phyloP scores from a whole-genome alignment of 2,797 vertebrate species.

The Jordanella pulchra region DNA sequence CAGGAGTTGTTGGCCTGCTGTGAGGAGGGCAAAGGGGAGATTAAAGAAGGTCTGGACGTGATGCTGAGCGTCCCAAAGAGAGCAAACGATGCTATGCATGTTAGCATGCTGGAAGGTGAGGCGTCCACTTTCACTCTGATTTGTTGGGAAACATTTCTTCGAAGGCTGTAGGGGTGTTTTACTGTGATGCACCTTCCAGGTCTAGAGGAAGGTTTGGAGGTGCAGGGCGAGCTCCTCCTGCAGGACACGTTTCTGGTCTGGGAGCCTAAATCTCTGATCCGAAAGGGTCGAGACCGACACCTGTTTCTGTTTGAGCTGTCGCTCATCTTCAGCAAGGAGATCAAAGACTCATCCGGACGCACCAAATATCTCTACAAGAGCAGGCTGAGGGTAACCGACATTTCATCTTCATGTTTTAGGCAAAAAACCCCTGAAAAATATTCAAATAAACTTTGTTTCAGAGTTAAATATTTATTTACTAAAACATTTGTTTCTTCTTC shows the following conservation, averaged over 20 bases:
- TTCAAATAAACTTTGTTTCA: background rate
- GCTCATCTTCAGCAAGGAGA: conserved; percentile 98
- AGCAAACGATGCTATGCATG: conserved; percentile 98
- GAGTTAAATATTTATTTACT: too few relatives aligned
- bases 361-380: conserved; percentile 98
- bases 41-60: conserved; percentile 96
- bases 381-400: conserved; percentile 62
- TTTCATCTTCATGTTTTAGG: background rate
- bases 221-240: conserved; percentile 95
- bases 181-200: conserved; percentile 70
- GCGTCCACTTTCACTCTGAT: too few relatives aligned
- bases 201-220: conserved; percentile 95
- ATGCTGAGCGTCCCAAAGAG: conserved; percentile 98
- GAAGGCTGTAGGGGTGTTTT: background rate
- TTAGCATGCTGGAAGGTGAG: conserved; percentile 98
- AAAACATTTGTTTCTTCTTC: too few relatives aligned
- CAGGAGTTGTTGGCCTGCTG: conserved; percentile 96
- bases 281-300: conserved; percentile 95
- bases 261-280: conserved; percentile 97
- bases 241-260: conserved; percentile 98
- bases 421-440: background rate
- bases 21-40: conserved; percentile 97
- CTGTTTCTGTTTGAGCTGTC: conserved; percentile 98
- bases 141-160: too few relatives aligned
- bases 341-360: conserved; percentile 95